phyloP scores from a whole-genome alignment of 2,113 vertebrate genomes.

The Callorhinus ursinus region DNA sequence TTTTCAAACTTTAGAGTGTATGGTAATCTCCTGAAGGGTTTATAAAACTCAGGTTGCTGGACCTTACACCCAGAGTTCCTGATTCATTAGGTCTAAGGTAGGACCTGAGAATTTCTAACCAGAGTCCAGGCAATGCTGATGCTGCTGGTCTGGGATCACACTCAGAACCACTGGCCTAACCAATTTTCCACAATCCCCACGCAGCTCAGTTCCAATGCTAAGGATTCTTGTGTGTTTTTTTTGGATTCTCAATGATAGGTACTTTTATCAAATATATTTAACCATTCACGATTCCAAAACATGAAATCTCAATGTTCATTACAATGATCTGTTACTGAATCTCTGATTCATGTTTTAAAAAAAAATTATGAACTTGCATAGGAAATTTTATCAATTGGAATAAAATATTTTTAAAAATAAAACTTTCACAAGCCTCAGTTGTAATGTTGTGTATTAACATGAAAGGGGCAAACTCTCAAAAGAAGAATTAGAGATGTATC shows the following conservation, averaged over 20 bases:
- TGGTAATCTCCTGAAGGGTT: not conserved
- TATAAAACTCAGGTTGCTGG: not conserved
- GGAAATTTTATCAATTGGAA: not conserved
- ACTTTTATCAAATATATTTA: not conserved
- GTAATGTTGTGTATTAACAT: not conserved
- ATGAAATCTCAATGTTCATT: not conserved
- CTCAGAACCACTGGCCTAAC: not conserved
- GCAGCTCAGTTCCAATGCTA: not conserved
- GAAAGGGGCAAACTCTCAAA: not conserved
- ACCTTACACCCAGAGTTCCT: not conserved
- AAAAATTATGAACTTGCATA: not conserved
- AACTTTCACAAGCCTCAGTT: not conserved
- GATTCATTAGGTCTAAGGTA: not conserved
- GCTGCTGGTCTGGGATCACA: not conserved
- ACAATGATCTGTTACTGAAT: not conserved
- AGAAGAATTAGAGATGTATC: not conserved
- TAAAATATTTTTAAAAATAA: not conserved
- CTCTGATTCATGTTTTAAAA: not conserved
- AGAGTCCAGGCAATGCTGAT: not conserved
- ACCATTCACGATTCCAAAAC: not conserved
- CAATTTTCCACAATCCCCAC: not conserved
- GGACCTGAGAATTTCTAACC: not conserved
- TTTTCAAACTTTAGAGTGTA: not conserved
- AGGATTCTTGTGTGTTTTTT: not conserved
- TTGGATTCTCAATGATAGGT: not conserved